phyloP scores from a whole-genome alignment of 37 sponge, comb jelly and placozoan species.

The Diacarnus erythraeanus region DNA sequence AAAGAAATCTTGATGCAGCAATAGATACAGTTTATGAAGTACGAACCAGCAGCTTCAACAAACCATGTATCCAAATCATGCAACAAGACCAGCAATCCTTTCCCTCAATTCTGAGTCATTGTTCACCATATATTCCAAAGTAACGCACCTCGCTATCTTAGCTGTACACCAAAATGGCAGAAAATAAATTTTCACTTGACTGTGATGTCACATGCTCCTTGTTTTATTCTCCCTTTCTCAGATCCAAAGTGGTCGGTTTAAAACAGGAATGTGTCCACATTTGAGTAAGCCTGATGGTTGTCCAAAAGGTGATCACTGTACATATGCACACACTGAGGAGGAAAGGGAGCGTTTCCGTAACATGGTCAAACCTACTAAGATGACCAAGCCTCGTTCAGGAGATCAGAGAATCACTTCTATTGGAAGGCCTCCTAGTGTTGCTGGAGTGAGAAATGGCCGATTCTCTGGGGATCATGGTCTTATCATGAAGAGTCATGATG shows the following conservation, averaged over 20 bases:
- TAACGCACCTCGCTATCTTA: too few species aligned
- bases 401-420: not conserved
- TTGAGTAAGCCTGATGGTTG: constrained; percentile 68
- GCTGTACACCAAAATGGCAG: too few species aligned
- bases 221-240: constrained; percentile 2
- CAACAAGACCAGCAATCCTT: too few species aligned
- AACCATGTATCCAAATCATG: too few species aligned
- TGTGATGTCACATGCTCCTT: not conserved
- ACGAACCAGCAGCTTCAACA: too few species aligned
- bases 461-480: constrained; percentile 13
- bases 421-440: not conserved
- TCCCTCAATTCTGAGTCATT: too few species aligned
- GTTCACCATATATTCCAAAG: too few species aligned
- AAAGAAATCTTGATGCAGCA: too few species aligned
- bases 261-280: constrained; percentile 89
- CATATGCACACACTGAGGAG: constrained; percentile 88
- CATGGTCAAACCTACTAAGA: constrained; percentile 13
- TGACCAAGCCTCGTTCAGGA: constrained; percentile 9
- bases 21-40: too few species aligned
- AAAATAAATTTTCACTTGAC: not conserved
- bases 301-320: constrained; percentile 81
- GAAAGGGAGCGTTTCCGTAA: constrained; percentile 61
- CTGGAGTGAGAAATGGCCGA: constrained; percentile 2
- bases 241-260: constrained; percentile 72
- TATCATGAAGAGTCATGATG: not conserved